These are phyloP conservation scores for Cheilosia impressa DNA, from an alignment of 2,888 invertebrate genomes.

Conservation along the genomic window DNA sequence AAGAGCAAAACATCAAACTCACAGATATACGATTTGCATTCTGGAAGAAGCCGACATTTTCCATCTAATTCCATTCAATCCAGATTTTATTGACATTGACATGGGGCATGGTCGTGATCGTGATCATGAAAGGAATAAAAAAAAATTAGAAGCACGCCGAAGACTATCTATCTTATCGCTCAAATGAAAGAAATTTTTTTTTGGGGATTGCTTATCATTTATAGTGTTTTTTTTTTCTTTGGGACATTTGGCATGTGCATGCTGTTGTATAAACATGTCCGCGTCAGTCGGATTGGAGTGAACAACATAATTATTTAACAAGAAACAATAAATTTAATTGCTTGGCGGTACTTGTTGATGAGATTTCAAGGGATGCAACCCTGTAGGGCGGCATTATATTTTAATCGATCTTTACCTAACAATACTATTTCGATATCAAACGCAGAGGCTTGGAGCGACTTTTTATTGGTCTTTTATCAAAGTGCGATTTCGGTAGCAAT, in stretches of 20 bases:
- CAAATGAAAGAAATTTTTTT: conserved; percentile 16
- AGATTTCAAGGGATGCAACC: no score
- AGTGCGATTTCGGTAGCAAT: not conserved
- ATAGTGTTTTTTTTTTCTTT: not conserved
- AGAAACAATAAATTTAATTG: not conserved
- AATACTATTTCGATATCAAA: not conserved
- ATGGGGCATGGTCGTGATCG: conserved; percentile 34
- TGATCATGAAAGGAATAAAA: conserved; percentile 10
- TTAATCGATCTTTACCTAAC: no score
- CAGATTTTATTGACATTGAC: conserved; percentile 26
- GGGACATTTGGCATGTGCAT: conserved; percentile 44
- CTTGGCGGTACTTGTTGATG: not conserved
- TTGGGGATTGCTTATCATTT: conserved; percentile 26
- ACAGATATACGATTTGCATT: conserved; percentile 42
- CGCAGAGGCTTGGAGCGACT: not conserved
- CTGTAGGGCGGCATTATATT: no score
- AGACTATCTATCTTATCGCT: conserved; percentile 58
- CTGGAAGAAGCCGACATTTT: conserved; percentile 31
- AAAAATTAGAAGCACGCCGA: not conserved
- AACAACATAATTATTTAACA: conserved; percentile 6
- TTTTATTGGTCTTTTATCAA: not conserved
- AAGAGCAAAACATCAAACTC: conserved; percentile 20
- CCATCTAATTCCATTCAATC: conserved; percentile 41
- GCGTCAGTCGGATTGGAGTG: not conserved
- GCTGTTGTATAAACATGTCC: conserved; percentile 15